phyloP scores from a whole-genome alignment of 2,888 invertebrate species.

The Melangyna quadrimaculata region DNA sequence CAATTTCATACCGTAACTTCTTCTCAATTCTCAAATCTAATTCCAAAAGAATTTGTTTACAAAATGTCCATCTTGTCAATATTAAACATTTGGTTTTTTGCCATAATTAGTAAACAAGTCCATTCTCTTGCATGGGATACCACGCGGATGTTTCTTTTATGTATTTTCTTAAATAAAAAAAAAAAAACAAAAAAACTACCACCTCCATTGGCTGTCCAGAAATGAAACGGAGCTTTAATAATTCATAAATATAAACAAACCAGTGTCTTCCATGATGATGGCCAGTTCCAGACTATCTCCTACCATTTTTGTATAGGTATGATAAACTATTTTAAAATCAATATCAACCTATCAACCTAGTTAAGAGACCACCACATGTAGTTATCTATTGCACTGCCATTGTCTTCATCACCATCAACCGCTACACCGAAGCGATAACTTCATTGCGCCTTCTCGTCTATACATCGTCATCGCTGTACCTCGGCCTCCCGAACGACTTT shows the following conservation, averaged over 20 bases:
- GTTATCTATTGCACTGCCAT: background rate
- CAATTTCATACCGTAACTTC: no score
- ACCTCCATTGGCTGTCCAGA: background rate
- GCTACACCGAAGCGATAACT: constrained; percentile 24
- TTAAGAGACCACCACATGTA: constrained; percentile 14
- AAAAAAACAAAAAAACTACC: background rate
- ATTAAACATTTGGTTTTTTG: no score
- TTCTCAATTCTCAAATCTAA: no score
- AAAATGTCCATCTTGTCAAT: background rate
- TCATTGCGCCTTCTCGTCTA: background rate
- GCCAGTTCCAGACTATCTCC: constrained; percentile 10
- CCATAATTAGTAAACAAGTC: background rate
- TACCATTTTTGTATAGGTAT: background rate
- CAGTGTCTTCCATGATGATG: background rate
- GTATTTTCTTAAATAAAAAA: background rate
- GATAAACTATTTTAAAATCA: constrained; percentile 35
- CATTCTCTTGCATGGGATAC: background rate
- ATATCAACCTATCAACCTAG: constrained; percentile 52
- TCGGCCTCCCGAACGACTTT: constrained; percentile 53
- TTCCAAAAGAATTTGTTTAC: background rate
- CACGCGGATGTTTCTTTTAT: background rate
- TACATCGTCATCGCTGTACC: constrained; percentile 8
- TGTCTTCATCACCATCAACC: constrained; percentile 2
- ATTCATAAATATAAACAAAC: constrained; percentile 17
- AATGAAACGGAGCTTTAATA: constrained; percentile 32